A percentile compares a stretch with the other conserved stretches of the same genome.
Evolutionary conservation across 2,888 invertebrate species (phyloP).

Genomic region (Thereva unica): DNA sequence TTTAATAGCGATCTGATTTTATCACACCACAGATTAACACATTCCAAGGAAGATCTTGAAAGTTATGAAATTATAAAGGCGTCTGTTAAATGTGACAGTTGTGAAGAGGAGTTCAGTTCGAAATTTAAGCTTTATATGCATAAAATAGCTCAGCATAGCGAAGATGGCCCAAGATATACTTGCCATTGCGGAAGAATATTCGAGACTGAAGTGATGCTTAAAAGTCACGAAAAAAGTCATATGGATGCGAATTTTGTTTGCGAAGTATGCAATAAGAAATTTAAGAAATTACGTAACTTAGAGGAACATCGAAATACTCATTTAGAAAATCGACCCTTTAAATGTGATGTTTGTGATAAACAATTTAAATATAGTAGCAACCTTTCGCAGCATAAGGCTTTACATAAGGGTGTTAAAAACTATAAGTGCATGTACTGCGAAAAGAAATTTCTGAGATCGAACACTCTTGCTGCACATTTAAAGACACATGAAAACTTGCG

Average conservation of each 20-base stretch:
- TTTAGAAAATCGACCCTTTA: constrained; percentile 44
- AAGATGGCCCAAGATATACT: constrained; percentile 36
- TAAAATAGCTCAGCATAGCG: constrained; percentile 38
- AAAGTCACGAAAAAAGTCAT: constrained; percentile 43
- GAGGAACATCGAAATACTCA: constrained; percentile 46
- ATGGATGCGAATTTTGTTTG: constrained; percentile 41
- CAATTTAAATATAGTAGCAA: constrained; percentile 44
- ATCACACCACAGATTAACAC: constrained; percentile 43
- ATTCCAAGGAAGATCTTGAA: constrained; percentile 38
- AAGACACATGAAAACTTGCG: constrained; percentile 42
- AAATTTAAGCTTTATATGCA: constrained; percentile 41
- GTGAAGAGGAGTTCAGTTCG: constrained; percentile 42
- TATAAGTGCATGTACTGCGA: constrained; percentile 44
- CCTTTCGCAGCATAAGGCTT: constrained; percentile 41
- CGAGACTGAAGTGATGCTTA: constrained; percentile 39
- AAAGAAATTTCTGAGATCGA: constrained; percentile 47
- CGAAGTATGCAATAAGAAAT: constrained; percentile 46
- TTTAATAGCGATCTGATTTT: constrained; percentile 43
- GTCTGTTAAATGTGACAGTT: constrained; percentile 42
- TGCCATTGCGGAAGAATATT: constrained; percentile 44
- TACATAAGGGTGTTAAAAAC: constrained; percentile 42
- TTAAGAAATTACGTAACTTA: constrained; percentile 45
- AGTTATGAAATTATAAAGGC: constrained; percentile 22
- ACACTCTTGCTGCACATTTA: constrained; percentile 48
- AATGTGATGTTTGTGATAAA: constrained; percentile 44